Evolutionary conservation across 2,888 invertebrate species (phyloP).

Genomic region (Eutolmus rufibarbis): DNA sequence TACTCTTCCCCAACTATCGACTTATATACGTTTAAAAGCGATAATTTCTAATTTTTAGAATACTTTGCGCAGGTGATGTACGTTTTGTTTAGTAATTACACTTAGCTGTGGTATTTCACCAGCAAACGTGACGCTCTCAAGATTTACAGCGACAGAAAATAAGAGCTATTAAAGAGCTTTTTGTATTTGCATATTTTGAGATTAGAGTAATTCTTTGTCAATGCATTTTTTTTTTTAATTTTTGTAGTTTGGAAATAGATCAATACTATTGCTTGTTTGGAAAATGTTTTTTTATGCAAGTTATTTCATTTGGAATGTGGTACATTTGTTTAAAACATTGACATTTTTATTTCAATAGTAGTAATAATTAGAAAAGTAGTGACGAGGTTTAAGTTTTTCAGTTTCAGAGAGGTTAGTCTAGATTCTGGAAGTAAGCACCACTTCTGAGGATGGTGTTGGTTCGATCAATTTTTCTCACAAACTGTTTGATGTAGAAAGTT

Average conservation of each 20-base stretch:
- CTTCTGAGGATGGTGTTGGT: not conserved
- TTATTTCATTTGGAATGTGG: not conserved
- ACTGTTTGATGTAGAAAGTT: too few relatives aligned
- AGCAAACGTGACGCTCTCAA: not conserved
- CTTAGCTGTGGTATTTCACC: not conserved
- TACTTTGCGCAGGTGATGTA: not conserved
- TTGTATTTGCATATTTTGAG: not conserved
- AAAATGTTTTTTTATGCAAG: not conserved
- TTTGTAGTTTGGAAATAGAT: not conserved
- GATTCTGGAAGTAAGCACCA: not conserved
- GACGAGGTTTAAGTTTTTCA: not conserved
- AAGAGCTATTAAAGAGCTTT: not conserved
- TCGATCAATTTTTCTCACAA: too few relatives aligned
- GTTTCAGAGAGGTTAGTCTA: not conserved
- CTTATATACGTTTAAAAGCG: not conserved
- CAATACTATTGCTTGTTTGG: not conserved
- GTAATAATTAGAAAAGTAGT: not conserved
- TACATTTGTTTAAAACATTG: not conserved
- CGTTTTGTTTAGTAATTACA: not conserved
- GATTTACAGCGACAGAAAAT: not conserved
- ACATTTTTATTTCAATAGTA: not conserved
- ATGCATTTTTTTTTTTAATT: not conserved
- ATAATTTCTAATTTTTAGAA: not conserved
- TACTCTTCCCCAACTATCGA: not conserved
- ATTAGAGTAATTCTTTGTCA: not conserved